Base-by-base conservation (phyloP, 2,888 invertebrate genomes). In the Drosophila macrospina region DNA sequence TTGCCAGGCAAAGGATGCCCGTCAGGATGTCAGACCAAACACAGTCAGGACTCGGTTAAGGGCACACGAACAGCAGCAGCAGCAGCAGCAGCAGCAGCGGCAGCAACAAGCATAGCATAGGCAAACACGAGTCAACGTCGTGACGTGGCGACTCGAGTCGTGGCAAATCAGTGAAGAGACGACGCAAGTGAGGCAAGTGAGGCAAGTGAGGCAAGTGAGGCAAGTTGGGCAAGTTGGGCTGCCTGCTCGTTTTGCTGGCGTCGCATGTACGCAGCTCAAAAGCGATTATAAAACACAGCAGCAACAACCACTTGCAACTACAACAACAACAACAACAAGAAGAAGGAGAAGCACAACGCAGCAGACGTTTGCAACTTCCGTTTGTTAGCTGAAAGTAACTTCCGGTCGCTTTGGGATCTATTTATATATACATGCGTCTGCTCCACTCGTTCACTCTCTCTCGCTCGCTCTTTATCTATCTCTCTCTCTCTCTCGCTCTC, bases 301-400 rank as follows among this genome's bases (percentile, higher is more conserved):
- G 47, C 50, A 65, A 45, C 37, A 66, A 41, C 36, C 44, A 41
- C n/a, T 48, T 63, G 34, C 36, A 54, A n/a, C 59, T 47, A 10
- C 30, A 42, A 6, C 32, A 47, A 13, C 37, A 66, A 41, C 36
- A 54, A n/a, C 59, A 52, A 10, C 30, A 42, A 6, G 26, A 47
- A 13, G 28, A 45, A 1, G 50, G 45, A 30, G 26, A 28, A 8
- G 28, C 51, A 45, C 34, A n/a, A 4, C 47, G 13, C 36, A 71
- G 45, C 61, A 70, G 60, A 79, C 80, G 73, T 76, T 81, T 79
- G 80, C 80, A 77, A 69, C 84, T 80, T 86, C 83, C 88, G 83
- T 73, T 73, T 81, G 72, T 78, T 72, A 75, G 74, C 80, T 75
- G 64, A 75, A 74, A 75, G 67, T 69, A 60, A 80, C 81, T 88